Base-by-base conservation (phyloP, 2,113 vertebrate genomes). In the Podilymbus podiceps region DNA sequence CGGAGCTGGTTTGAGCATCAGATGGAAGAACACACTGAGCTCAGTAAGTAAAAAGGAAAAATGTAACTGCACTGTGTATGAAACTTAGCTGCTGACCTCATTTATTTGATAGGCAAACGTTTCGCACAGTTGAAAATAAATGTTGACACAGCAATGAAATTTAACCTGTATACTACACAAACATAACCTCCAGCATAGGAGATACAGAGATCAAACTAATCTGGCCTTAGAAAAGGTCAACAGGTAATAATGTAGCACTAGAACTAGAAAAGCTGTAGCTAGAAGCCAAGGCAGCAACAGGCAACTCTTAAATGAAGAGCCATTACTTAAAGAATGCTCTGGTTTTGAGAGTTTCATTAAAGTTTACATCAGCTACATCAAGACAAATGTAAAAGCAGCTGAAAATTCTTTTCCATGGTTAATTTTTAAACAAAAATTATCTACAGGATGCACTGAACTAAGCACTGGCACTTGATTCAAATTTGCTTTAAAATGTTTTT, bases 81-180 rank as follows among this genome's bases (percentile, higher is more conserved):
- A 62, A 97, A 89, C 79, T 89, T 71, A 46, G 58, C 76, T 87
- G 77, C 68, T 93, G 84, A 58, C 78, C 72, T 67, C 67, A 71
- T 59, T 19, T 87, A 76, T 66, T 87, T 73, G 71, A 93, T 13
- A 73, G 69, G 77, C 53, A 84, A 91, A 74, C 79, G 73, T 68
- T 16, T 74, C 38, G 74, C 72, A 80, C 30, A 63, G 71, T 0
- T 69, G 49, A 95, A 79, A 93, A 96, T 78, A 76, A 89, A 50
- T 86, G 38, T 89, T 94, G 94, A 93, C 83, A 89, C 62, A 85
- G 93, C 84, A 87, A 83, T 75, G 77, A 85, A 93, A 69, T 64
- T 75, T 90, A 87, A 93, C 85, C 58, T 50, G 52, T 44, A 42
- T 33, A 81, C 67, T 74, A 86, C 82, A 95, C 71, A 89, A 96